These are phyloP conservation scores for Hestina assimilis DNA, from an alignment of 1,140 invertebrate genomes.

Conservation along the genomic window DNA sequence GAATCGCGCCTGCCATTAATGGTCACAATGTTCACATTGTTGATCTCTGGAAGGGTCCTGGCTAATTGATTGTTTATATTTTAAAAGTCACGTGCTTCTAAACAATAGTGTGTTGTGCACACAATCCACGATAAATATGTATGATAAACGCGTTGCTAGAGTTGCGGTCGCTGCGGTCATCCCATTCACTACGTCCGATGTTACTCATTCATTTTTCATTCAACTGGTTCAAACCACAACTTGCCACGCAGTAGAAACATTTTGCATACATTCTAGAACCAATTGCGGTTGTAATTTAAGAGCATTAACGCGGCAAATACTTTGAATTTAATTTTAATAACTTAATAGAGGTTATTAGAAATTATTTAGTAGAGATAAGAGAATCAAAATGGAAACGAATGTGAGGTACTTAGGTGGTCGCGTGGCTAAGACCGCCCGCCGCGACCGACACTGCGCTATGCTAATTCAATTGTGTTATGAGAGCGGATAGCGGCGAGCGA, in stretches of 20 bases:
- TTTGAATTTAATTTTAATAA: neutral
- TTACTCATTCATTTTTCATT: constrained; percentile 52
- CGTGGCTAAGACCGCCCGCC: constrained; percentile 67
- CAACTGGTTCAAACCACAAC: constrained; percentile 34
- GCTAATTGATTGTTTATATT: constrained; percentile 16
- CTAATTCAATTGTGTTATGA: constrained; percentile 75
- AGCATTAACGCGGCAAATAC: neutral
- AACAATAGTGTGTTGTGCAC: neutral
- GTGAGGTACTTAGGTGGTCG: constrained; percentile 55
- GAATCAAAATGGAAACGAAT: constrained; percentile 30
- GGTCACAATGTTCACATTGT: constrained; percentile 51
- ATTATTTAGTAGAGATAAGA: constrained; percentile 8
- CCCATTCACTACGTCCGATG: constrained; percentile 38
- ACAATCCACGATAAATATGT: neutral
- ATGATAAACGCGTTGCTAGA: neutral
- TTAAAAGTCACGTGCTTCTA: neutral
- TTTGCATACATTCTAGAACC: constrained; percentile 24
- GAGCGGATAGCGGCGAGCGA: constrained; percentile 60
- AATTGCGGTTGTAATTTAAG: constrained; percentile 36
- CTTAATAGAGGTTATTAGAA: constrained; percentile 7
- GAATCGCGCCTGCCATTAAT: constrained; percentile 56
- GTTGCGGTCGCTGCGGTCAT: constrained; percentile 45
- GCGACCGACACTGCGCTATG: constrained; percentile 61
- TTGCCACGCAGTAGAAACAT: constrained; percentile 12
- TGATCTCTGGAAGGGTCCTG: constrained; percentile 37